These are phyloP conservation scores for Brachynemurus nebulosus DNA, from an alignment of 2,888 invertebrate species.

Conservation along the genomic window DNA sequence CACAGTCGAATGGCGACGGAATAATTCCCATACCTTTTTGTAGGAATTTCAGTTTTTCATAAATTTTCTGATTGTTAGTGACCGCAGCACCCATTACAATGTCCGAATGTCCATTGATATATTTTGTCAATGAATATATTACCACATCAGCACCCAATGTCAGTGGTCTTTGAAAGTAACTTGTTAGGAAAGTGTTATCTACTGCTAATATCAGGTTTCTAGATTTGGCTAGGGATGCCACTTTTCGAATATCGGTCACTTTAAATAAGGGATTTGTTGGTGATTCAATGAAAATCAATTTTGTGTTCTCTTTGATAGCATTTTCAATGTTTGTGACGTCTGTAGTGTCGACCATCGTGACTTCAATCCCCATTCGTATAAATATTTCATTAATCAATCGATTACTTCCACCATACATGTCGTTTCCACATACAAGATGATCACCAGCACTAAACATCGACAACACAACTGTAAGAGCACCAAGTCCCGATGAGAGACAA, in stretches of 20 bases:
- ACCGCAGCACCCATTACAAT: slow-evolving; percentile 20
- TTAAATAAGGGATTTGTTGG: slow-evolving; percentile 83
- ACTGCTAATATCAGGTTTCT: slow-evolving; percentile 19
- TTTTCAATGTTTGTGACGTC: slow-evolving; percentile 47
- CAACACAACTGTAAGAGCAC: slow-evolving; percentile 62
- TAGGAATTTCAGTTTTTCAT: slow-evolving; percentile 37
- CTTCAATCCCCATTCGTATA: slow-evolving; percentile 53
- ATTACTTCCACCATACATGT: slow-evolving; percentile 90
- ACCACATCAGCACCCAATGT: slow-evolving; percentile 22
- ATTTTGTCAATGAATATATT: slow-evolving; percentile 22
- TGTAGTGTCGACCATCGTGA: slow-evolving; percentile 66
- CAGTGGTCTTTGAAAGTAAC: slow-evolving; percentile 22
- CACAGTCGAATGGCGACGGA: slow-evolving; percentile 95
- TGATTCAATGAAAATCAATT: slow-evolving; percentile 62
- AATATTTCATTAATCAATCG: slow-evolving; percentile 42
- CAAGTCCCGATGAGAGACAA: slow-evolving; percentile 82
- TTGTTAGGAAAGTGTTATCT: slow-evolving; percentile 20
- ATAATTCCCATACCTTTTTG: slow-evolving; percentile 80
- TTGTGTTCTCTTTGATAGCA: slow-evolving; percentile 69
- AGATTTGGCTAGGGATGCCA: slow-evolving; percentile 42
- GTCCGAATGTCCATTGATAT: slow-evolving; percentile 24
- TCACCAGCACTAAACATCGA: slow-evolving; percentile 72
- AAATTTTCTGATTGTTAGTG: slow-evolving; percentile 24
- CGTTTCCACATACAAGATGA: slow-evolving; percentile 81
- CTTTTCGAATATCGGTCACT: slow-evolving; percentile 61